A percentile compares a stretch with the other conserved stretches of the same genome.
Evolutionary conservation across 30 jellyfish, hydroid and myxozoan genomes (phyloP).

Genomic region (Turritopsis dohrnii): DNA sequence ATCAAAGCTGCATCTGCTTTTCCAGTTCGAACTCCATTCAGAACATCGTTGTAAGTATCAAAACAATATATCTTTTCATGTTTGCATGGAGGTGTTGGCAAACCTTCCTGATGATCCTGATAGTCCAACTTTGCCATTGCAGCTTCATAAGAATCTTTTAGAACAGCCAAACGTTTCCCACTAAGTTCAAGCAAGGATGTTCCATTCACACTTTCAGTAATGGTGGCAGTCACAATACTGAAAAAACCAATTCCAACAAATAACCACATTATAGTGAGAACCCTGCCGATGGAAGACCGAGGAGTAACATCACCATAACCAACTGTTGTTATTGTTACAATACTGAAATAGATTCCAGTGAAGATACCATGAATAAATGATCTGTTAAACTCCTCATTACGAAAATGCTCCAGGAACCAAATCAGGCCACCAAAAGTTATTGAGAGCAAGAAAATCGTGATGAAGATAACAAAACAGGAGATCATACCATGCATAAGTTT

Average conservation of each 20-base stretch:
- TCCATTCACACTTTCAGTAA: neutral
- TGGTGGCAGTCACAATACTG: constrained; percentile 5
- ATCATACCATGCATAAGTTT: neutral
- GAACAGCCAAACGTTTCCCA: neutral
- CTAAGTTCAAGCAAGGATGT: neutral
- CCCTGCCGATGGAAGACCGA: neutral
- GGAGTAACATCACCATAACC: constrained; percentile 12
- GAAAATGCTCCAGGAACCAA: constrained; percentile 12
- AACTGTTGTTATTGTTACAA: constrained; percentile 6
- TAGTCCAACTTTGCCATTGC: neutral
- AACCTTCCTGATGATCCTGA: neutral
- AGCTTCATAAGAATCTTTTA: neutral
- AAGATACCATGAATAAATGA: neutral
- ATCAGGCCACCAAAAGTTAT: neutral
- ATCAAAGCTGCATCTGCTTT: neutral
- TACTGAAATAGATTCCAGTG: neutral
- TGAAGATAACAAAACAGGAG: neutral
- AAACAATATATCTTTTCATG: neutral
- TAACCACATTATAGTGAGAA: neutral
- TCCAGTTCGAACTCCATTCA: neutral
- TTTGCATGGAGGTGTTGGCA: neutral
- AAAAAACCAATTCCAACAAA: neutral
- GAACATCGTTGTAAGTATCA: constrained; percentile 6
- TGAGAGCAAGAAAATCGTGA: neutral
- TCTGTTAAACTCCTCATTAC: neutral